A percentile compares a stretch with the other conserved stretches of the same genome.
These are phyloP conservation scores for Paramormyrops hopkinsi DNA, from an alignment of 2,797 vertebrate genomes.

Conservation along the genomic window DNA sequence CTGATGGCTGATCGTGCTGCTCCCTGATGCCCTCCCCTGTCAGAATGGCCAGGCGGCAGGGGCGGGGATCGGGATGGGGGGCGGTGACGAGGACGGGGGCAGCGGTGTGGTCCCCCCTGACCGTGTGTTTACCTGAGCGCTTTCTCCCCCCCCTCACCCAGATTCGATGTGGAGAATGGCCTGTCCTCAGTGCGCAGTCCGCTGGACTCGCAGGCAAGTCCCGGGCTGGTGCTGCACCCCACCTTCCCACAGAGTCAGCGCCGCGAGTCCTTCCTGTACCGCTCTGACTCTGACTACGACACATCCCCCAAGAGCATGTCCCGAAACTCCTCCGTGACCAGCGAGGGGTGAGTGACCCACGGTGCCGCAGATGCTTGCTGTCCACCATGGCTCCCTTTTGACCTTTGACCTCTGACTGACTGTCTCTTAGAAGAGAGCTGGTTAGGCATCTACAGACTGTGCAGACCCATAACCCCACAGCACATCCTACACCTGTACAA, in stretches of 20 bases:
- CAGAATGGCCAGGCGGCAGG: not conserved
- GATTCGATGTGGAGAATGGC: constrained; percentile 87
- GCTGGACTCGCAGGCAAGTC: constrained; percentile 85
- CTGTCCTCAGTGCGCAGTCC: constrained; percentile 80
- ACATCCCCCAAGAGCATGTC: constrained; percentile 88
- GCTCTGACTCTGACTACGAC: constrained; percentile 88
- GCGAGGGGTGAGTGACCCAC: constrained; percentile 73
- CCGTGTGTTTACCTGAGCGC: constrained; percentile 8
- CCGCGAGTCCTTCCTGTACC: constrained; percentile 87
- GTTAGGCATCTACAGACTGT: not conserved
- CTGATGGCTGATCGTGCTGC: not conserved
- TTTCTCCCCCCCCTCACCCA: constrained; percentile 38
- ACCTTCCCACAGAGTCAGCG: constrained; percentile 77
- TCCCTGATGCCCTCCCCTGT: not conserved
- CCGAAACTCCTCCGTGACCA: constrained; percentile 86
- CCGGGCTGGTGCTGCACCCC: constrained; percentile 78
- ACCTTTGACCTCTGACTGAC: constrained; percentile 4
- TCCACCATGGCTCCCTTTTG: not conserved
- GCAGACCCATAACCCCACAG: not conserved
- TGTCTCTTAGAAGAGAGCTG: not conserved
- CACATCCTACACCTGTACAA: not conserved
- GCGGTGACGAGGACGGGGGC: no score
- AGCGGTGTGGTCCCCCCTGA: not conserved
- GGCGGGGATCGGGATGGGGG: not conserved
- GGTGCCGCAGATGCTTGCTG: not conserved